Conservation (phyloP, 1,140 invertebrate species). For the Scaptodrosophila lebanonensis region DNA sequence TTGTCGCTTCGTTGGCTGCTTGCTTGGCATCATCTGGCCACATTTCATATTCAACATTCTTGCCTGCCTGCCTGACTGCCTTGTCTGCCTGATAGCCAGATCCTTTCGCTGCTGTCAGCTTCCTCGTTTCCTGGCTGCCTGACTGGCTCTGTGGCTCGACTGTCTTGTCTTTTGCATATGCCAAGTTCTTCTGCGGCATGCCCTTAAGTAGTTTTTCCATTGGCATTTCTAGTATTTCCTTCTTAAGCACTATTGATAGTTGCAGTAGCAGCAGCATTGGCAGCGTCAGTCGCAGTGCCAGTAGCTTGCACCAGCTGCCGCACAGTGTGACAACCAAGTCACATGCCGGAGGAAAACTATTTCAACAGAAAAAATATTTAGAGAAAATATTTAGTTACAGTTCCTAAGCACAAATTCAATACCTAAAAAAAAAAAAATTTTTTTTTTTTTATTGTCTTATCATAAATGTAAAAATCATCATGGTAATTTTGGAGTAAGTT, state of each 20-base stretch:
- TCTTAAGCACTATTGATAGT: conserved; percentile 43
- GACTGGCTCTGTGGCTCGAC: background rate
- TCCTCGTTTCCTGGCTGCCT: conserved; percentile 42
- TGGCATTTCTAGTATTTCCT: conserved; percentile 36
- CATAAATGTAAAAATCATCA: no score
- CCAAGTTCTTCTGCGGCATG: conserved; percentile 8
- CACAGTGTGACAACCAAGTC: background rate
- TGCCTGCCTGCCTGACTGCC: conserved; percentile 3
- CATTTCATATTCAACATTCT: conserved; percentile 62
- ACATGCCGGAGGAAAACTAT: no score
- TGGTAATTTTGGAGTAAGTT: no score
- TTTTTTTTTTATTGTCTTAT: no score
- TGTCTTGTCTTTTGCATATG: conserved; percentile 20
- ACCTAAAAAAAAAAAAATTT: no score
- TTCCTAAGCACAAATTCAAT: no score
- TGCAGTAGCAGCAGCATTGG: conserved; percentile 40
- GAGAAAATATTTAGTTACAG: no score
- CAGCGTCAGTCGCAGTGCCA: conserved; percentile 10
- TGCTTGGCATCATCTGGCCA: conserved; percentile 49
- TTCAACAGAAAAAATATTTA: no score
- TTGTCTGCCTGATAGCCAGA: no score
- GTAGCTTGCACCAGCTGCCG: background rate
- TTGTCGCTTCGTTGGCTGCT: conserved; percentile 12
- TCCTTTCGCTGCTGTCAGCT: conserved; percentile 21
- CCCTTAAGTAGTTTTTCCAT: conserved; percentile 50